These are phyloP conservation scores for Pachycephus smyrnensis DNA, from an alignment of 2,888 invertebrate species.

Conservation along the genomic window DNA sequence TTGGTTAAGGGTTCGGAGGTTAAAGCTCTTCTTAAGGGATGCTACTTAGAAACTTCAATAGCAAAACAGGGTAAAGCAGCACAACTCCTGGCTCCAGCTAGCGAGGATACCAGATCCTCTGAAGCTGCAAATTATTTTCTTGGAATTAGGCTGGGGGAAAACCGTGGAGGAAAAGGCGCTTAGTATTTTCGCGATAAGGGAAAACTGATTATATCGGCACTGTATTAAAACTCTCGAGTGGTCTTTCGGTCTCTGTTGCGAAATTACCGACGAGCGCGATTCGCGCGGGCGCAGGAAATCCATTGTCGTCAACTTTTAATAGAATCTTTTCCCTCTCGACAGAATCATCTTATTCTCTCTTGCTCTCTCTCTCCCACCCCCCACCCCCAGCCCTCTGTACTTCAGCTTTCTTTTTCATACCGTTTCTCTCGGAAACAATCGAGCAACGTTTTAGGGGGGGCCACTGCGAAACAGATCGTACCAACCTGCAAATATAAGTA, in stretches of 20 bases:
- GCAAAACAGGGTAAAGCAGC: too few species aligned
- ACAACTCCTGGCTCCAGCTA: too few species aligned
- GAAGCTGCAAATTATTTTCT: slow-evolving; percentile 2
- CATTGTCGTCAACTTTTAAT: slow-evolving; percentile 57
- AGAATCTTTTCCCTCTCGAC: slow-evolving; percentile 50
- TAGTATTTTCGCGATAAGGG: slow-evolving; percentile 49
- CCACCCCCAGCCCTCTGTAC: not conserved
- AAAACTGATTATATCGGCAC: slow-evolving; percentile 52
- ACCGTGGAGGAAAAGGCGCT: not conserved
- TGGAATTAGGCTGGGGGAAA: too few species aligned
- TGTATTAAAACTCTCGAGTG: slow-evolving; percentile 57
- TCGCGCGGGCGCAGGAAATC: slow-evolving; percentile 3
- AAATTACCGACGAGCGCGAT: too few species aligned
- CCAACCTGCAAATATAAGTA: too few species aligned
- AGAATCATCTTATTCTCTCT: not conserved
- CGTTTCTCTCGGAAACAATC: too few species aligned
- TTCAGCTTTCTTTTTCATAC: too few species aligned
- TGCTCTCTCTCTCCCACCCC: not conserved
- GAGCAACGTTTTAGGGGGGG: not conserved
- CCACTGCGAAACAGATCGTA: not conserved
- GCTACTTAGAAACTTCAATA: too few species aligned
- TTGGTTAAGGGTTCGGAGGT: too few species aligned
- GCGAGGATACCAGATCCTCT: too few species aligned
- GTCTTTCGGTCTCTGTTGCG: too few species aligned
- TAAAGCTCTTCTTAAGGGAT: too few species aligned